Evolutionary conservation across 2,797 vertebrate species (phyloP).

Genomic region (Petrocephalus sullivani): DNA sequence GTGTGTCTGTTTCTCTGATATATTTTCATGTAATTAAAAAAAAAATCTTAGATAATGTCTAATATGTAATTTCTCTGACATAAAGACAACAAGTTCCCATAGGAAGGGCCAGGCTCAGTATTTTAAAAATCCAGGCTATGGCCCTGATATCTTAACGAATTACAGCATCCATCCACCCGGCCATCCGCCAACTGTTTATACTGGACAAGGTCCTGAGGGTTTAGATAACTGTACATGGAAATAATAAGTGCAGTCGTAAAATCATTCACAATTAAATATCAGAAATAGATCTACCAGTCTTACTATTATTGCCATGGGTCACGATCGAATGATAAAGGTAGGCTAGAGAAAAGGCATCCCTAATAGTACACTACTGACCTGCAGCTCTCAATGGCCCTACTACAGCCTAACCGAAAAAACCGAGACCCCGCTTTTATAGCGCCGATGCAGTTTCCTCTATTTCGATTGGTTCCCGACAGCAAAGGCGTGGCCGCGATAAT

Average conservation of each 20-base stretch:
- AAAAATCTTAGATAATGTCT: neutral
- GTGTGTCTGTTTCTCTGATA: neutral
- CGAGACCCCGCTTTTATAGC: slow-evolving; percentile 4
- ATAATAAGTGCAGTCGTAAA: neutral
- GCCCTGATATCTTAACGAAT: neutral
- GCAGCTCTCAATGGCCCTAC: neutral
- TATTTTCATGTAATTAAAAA: neutral
- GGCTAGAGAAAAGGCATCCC: neutral
- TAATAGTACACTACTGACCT: neutral
- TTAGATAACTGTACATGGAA: neutral
- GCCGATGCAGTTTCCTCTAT: neutral
- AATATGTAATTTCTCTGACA: neutral
- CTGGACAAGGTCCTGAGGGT: neutral
- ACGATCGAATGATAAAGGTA: neutral
- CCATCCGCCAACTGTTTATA: neutral
- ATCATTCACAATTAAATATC: neutral
- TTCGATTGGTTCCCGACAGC: slow-evolving; percentile 27
- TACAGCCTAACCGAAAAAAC: neutral
- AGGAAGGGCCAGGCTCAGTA: neutral
- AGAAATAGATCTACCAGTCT: neutral
- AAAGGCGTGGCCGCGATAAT: neutral
- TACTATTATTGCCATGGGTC: neutral
- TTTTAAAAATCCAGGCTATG: neutral
- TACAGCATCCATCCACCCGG: neutral
- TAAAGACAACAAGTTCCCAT: neutral